phyloP scores from a whole-genome alignment of 2,113 vertebrate species.

The Riparia riparia region DNA sequence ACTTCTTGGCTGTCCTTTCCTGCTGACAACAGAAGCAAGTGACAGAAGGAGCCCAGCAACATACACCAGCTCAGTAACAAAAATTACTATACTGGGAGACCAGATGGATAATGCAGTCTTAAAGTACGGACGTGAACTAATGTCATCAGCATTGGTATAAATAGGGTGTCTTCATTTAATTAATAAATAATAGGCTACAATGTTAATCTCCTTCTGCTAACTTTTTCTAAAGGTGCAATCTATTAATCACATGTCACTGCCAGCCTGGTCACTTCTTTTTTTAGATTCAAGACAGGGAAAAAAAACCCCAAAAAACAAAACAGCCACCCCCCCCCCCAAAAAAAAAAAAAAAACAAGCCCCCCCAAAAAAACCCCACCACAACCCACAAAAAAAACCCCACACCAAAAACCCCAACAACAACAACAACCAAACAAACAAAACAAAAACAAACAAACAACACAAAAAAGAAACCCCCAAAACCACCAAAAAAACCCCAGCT shows the following conservation, averaged over 20 bases:
- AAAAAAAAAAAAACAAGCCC: neutral
- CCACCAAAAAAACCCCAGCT: neutral
- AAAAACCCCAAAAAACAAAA: neutral
- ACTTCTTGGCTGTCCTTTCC: neutral
- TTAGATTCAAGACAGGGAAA: slow-evolving; percentile 29
- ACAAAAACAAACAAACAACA: neutral
- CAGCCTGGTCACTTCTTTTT: slow-evolving; percentile 61
- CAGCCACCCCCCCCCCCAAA: no score
- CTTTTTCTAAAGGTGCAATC: slow-evolving; percentile 65
- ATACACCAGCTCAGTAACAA: neutral
- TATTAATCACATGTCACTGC: slow-evolving; percentile 68
- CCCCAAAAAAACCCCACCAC: neutral
- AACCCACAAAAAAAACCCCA: no score
- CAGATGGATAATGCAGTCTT: slow-evolving; percentile 11
- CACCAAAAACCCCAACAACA: no score
- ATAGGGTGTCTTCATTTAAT: slow-evolving; percentile 67
- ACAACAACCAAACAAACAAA: neutral
- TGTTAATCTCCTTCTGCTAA: slow-evolving; percentile 64
- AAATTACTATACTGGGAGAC: neutral
- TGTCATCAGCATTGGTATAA: slow-evolving; percentile 63
- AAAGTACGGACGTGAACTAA: slow-evolving; percentile 40
- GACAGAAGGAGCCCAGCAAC: neutral
- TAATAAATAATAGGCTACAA: slow-evolving; percentile 71
- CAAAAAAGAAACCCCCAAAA: neutral
- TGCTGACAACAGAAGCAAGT: neutral